Evolutionary conservation across 2,888 invertebrate genomes (phyloP).

Genomic region (Chrysolina haemoptera): DNA sequence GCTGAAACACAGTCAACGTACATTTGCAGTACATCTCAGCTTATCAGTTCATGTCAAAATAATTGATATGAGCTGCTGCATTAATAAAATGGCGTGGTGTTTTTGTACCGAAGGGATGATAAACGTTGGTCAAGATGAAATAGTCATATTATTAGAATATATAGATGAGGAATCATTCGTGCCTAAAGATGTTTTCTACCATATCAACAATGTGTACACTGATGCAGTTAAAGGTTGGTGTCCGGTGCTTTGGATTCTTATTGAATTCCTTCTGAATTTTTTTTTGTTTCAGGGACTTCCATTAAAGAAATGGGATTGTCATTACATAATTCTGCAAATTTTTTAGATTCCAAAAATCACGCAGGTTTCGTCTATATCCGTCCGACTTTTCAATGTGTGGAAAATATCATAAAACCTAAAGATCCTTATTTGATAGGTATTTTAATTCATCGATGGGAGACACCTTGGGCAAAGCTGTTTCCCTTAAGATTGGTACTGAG

Average conservation of each 20-base stretch:
- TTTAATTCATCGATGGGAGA: constrained; percentile 84
- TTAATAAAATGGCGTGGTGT: constrained; percentile 82
- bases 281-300: constrained; percentile 75
- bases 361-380: constrained; percentile 88
- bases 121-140: constrained; percentile 87
- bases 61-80: constrained; percentile 72
- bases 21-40: constrained; percentile 83
- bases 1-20: constrained; percentile 75
- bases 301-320: constrained; percentile 81
- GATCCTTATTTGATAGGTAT: constrained; percentile 85
- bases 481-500: constrained; percentile 82
- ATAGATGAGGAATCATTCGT: constrained; percentile 75
- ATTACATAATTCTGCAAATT: constrained; percentile 74
- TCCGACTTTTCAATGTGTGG: constrained; percentile 86
- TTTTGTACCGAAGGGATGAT: constrained; percentile 84
- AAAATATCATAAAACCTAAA: constrained; percentile 81
- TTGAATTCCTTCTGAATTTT: not conserved
- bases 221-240: constrained; percentile 75
- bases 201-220: constrained; percentile 81
- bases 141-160: constrained; percentile 82
- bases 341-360: constrained; percentile 81
- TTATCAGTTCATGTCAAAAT: constrained; percentile 83
- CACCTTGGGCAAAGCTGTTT: constrained; percentile 87
- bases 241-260: not conserved
- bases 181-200: constrained; percentile 83